Conservation (phyloP, 2,113 vertebrate species). For the Oplegnathus fasciatus region DNA sequence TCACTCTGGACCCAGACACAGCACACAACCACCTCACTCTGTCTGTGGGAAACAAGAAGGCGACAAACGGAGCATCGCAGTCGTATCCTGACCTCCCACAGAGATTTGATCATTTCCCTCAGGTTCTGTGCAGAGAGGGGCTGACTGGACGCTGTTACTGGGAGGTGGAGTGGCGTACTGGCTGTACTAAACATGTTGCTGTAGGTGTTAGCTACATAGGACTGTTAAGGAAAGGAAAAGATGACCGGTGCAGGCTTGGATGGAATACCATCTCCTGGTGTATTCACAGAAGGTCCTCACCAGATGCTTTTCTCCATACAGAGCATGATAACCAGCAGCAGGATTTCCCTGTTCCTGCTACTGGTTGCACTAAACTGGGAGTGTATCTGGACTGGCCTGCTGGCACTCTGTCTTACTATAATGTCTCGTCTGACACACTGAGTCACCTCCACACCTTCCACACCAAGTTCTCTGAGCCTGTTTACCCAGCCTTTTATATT, state of each 20-base stretch:
- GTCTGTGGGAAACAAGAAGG: not conserved
- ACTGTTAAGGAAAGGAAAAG: not conserved
- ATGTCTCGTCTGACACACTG: too few species aligned
- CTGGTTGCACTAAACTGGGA: too few species aligned
- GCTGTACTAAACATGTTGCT: not conserved
- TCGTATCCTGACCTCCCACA: not conserved
- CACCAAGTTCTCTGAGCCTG: too few species aligned
- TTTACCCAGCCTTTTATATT: not conserved
- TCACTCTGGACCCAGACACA: not conserved
- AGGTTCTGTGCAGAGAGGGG: not conserved
- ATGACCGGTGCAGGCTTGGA: not conserved
- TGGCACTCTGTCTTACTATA: too few species aligned
- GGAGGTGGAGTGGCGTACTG: not conserved
- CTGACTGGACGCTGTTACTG: not conserved
- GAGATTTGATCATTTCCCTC: not conserved
- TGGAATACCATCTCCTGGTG: not conserved
- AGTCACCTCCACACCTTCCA: too few species aligned
- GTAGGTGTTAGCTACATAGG: not conserved
- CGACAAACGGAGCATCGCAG: accelerated
- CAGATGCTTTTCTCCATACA: not conserved
- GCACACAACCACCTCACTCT: not conserved
- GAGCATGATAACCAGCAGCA: accelerated
- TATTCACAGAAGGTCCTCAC: not conserved
- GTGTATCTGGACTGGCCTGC: too few species aligned
- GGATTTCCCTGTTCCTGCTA: not conserved